Evolutionary conservation across 2,888 invertebrate species (phyloP).

Genomic region (Nomada ferruginata): DNA sequence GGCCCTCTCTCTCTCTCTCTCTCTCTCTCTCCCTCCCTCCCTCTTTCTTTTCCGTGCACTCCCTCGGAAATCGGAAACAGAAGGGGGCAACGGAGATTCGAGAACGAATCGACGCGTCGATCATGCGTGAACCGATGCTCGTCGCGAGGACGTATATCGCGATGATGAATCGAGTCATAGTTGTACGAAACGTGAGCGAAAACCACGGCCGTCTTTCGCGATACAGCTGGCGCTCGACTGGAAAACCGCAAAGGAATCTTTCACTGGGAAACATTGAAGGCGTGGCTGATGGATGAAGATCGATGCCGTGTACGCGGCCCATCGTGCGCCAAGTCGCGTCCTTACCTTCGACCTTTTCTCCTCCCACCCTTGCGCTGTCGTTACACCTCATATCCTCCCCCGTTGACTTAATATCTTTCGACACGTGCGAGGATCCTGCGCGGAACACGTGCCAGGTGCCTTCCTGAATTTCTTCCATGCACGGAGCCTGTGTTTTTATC

Average conservation of each 20-base stretch:
- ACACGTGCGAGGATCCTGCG: conserved; percentile 62
- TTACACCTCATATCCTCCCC: conserved; percentile 68
- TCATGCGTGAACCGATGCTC: conserved; percentile 26
- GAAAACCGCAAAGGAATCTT: conserved; percentile 63
- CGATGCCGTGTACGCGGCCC: conserved; percentile 74
- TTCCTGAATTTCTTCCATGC: neutral
- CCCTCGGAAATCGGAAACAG: neutral
- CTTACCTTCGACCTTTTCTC: conserved; percentile 25
- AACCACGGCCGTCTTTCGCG: conserved; percentile 34
- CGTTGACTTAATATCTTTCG: conserved; percentile 67
- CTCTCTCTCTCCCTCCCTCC: too few species aligned
- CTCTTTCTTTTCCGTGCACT: too few species aligned
- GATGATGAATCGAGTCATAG: conserved; percentile 53
- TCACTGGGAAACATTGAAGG: conserved; percentile 45
- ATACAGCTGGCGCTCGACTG: conserved; percentile 57
- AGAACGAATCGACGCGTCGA: conserved; percentile 20
- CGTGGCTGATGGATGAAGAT: conserved; percentile 82
- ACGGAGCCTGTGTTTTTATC: neutral
- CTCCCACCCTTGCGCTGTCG: conserved; percentile 48
- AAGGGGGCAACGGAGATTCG: neutral
- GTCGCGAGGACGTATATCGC: neutral
- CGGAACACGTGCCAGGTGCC: conserved; percentile 58
- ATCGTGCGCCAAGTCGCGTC: conserved; percentile 39
- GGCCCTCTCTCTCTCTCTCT: neutral
- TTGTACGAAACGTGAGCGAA: conserved; percentile 23